Conservation (phyloP, 2,797 vertebrate genomes). For the Enteromius thamalakanensis region DNA sequence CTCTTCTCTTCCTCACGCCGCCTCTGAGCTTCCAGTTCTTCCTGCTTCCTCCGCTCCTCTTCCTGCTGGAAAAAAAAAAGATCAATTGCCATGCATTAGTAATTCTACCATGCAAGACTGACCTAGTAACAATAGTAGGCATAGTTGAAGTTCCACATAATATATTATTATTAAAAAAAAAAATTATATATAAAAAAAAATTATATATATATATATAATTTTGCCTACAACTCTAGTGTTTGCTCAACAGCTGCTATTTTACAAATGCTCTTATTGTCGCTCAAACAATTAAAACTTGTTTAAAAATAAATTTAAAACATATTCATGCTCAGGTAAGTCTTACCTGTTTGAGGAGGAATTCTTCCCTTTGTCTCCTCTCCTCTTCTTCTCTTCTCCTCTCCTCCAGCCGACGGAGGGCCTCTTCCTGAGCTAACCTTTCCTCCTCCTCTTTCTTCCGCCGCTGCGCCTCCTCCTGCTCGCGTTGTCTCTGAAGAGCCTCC, state of each 20-base stretch:
- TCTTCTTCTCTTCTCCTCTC: constrained; percentile 88
- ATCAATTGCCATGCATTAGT: not conserved
- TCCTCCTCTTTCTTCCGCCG: constrained; percentile 87
- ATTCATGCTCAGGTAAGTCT: constrained; percentile 4
- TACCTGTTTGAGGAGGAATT: constrained; percentile 93
- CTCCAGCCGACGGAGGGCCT: constrained; percentile 87
- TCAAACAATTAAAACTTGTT: not conserved
- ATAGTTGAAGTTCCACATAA: not conserved
- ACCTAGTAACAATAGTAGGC: not conserved
- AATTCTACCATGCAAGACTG: not conserved
- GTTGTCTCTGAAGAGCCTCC: constrained; percentile 87
- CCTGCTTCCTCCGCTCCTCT: constrained; percentile 82
- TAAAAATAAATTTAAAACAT: not conserved
- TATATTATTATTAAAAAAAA: no score
- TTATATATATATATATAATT: not conserved
- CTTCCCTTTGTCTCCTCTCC: constrained; percentile 89
- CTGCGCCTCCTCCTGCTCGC: constrained; percentile 90
- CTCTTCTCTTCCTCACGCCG: constrained; percentile 88
- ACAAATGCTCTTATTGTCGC: not conserved
- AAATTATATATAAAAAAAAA: no score
- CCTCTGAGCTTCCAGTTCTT: constrained; percentile 89
- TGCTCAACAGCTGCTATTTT: not conserved
- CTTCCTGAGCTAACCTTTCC: constrained; percentile 90
- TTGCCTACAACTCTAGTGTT: not conserved
- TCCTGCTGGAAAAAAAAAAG: constrained; percentile 68